Evolutionary conservation across 2,888 invertebrate genomes (phyloP).

Genomic region (Harpalus rufipes): DNA sequence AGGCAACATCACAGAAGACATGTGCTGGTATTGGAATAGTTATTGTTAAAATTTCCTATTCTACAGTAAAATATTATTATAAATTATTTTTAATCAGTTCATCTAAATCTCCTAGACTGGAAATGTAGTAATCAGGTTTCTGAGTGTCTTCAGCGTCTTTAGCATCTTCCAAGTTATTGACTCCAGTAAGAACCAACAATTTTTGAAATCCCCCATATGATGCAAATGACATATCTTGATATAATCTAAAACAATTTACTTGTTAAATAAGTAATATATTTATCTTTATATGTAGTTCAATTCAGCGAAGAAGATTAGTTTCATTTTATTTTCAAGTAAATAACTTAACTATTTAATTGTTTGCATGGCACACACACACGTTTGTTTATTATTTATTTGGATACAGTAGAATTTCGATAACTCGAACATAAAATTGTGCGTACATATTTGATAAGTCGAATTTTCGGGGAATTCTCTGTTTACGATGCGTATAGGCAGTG

Average conservation of each 20-base stretch:
- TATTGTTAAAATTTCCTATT: not conserved
- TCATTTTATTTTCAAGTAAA: not conserved
- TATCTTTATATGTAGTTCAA: not conserved
- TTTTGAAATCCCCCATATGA: slow-evolving; percentile 85
- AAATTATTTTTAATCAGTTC: slow-evolving; percentile 67
- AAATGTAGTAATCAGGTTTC: slow-evolving; percentile 78
- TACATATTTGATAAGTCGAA: too few relatives aligned
- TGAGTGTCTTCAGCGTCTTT: slow-evolving; percentile 77
- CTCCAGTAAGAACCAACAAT: slow-evolving; percentile 85
- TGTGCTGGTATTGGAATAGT: not conserved
- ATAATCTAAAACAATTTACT: slow-evolving; percentile 78
- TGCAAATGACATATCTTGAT: slow-evolving; percentile 89
- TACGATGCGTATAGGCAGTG: too few relatives aligned
- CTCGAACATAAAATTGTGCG: too few relatives aligned
- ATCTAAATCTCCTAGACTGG: slow-evolving; percentile 70
- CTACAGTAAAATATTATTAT: not conserved
- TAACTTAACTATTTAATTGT: too few relatives aligned
- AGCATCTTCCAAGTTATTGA: slow-evolving; percentile 71
- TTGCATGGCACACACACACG: too few relatives aligned
- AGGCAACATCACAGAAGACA: slow-evolving; percentile 5
- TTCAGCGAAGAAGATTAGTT: too few relatives aligned
- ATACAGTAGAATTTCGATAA: too few relatives aligned
- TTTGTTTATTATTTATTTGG: too few relatives aligned
- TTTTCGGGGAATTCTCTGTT: too few relatives aligned
- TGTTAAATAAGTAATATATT: not conserved